phyloP scores from a whole-genome alignment of 2,888 invertebrate genomes.

The Epinotia demarniana region DNA sequence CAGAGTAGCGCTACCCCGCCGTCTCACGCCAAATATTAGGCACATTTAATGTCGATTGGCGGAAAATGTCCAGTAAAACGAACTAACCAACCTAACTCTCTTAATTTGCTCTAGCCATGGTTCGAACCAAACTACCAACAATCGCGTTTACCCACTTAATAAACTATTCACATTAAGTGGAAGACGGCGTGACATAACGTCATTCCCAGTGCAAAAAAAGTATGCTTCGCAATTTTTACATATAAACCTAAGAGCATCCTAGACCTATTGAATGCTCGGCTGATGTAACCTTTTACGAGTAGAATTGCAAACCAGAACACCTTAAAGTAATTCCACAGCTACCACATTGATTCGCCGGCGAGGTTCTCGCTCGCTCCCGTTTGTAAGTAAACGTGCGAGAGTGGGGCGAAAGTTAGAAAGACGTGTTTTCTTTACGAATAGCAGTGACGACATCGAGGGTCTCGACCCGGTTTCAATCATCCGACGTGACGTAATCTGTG shows the following conservation, averaged over 20 bases:
- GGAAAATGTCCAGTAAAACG: too few species aligned
- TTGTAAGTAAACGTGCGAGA: background rate
- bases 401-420: background rate
- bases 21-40: too few species aligned
- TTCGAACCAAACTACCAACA: background rate
- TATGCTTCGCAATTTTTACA: background rate
- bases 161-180: background rate
- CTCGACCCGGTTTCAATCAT: slow-evolving; percentile 14
- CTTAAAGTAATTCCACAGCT: background rate
- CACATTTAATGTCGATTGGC: too few species aligned
- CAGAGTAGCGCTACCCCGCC: too few species aligned
- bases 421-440: background rate
- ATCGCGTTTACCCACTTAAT: background rate
- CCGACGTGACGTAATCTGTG: slow-evolving; percentile 14
- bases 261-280: background rate
- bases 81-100: too few species aligned
- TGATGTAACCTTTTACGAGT: background rate
- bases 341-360: background rate
- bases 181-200: background rate
- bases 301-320: background rate
- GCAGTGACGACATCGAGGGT: background rate
- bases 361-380: background rate
- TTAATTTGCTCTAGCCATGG: too few species aligned
- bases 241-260: background rate
- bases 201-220: background rate